Conservation (phyloP, 2,888 invertebrate genomes). For the Fabriciana adippe region DNA sequence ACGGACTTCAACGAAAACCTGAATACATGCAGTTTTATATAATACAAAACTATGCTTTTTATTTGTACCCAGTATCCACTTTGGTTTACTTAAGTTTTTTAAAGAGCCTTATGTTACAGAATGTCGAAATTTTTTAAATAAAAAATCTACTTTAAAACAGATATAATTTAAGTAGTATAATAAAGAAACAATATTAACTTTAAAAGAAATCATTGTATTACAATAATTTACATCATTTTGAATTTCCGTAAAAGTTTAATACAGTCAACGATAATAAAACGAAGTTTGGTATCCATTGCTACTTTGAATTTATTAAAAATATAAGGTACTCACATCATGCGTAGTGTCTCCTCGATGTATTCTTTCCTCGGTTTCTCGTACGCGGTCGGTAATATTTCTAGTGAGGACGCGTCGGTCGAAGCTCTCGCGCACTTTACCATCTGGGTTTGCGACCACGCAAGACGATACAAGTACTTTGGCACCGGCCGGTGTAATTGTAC, state of each 20-base stretch:
- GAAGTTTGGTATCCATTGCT: slow-evolving; percentile 48
- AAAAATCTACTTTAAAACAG: too few relatives aligned
- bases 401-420: slow-evolving; percentile 90
- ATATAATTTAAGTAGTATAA: too few relatives aligned
- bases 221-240: too few relatives aligned
- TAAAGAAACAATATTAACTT: too few relatives aligned
- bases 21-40: slow-evolving; percentile 33
- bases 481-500: slow-evolving; percentile 60
- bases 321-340: slow-evolving; percentile 86
- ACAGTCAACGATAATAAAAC: neutral
- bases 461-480: slow-evolving; percentile 70
- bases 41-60: slow-evolving; percentile 7
- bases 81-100: slow-evolving; percentile 1
- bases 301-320: neutral
- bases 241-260: neutral
- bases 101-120: too few relatives aligned
- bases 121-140: too few relatives aligned
- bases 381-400: slow-evolving; percentile 91
- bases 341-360: slow-evolving; percentile 92
- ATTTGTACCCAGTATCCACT: neutral
- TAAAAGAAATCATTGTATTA: too few relatives aligned
- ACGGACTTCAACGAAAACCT: slow-evolving; percentile 5
- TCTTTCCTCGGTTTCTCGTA: slow-evolving; percentile 91
- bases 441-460: slow-evolving; percentile 84
- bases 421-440: slow-evolving; percentile 90